Conservation (phyloP, 2,113 vertebrate genomes). For the Hoplias malabaricus region DNA sequence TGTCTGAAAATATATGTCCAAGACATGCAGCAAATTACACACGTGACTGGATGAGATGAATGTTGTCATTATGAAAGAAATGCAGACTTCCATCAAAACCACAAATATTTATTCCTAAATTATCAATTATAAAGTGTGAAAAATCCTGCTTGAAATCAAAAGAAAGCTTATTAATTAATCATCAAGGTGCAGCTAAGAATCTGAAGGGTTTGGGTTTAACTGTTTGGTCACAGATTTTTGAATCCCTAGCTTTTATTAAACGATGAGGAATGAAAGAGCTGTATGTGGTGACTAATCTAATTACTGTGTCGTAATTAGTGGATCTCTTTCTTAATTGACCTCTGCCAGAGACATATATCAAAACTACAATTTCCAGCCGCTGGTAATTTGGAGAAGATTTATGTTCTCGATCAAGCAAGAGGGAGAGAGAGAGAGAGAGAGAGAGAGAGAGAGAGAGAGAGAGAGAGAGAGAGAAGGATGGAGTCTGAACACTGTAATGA, state of each 20-base stretch:
- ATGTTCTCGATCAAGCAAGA: not conserved
- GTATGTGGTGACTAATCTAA: slow-evolving; percentile 34
- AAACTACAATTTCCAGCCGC: not conserved
- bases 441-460: too few relatives aligned
- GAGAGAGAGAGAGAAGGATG: not conserved
- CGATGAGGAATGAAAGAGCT: slow-evolving; percentile 19
- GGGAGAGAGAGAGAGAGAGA: too few relatives aligned
- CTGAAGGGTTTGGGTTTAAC: not conserved
- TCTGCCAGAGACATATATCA: slow-evolving; percentile 15
- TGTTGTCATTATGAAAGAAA: too few relatives aligned
- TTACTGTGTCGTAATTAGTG: slow-evolving; percentile 34
- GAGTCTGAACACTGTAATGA: not conserved
- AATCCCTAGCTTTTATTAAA: slow-evolving; percentile 16
- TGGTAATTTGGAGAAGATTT: not conserved
- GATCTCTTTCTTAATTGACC: slow-evolving; percentile 29
- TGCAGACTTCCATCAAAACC: too few relatives aligned
- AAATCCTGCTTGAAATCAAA: not conserved
- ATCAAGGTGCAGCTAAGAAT: not conserved
- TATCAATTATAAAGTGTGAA: too few relatives aligned
- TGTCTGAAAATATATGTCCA: too few relatives aligned
- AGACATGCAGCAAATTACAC: too few relatives aligned
- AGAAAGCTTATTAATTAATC: not conserved
- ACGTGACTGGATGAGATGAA: too few relatives aligned
- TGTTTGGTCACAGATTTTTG: not conserved
- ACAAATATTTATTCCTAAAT: too few relatives aligned